Evolutionary conservation across 2,797 vertebrate species (phyloP).

Genomic region (Melanotaenia parkinsoni): DNA sequence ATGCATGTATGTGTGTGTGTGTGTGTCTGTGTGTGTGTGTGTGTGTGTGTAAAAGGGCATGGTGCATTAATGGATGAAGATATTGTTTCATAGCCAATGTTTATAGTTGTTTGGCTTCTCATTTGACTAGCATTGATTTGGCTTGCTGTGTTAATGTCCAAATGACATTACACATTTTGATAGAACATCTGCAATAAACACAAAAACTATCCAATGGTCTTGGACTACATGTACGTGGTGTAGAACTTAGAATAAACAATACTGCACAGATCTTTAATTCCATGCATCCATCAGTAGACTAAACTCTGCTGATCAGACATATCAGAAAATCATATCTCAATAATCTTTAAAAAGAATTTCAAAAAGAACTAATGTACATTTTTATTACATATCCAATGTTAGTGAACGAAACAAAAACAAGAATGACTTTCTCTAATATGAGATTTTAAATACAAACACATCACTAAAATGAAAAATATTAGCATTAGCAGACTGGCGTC

Average conservation of each 20-base stretch:
- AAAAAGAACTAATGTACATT: neutral
- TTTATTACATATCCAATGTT: neutral
- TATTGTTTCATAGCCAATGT: slow-evolving; percentile 58
- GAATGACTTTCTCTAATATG: neutral
- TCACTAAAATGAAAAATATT: neutral
- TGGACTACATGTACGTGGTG: neutral
- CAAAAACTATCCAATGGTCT: slow-evolving; percentile 22
- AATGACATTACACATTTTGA: slow-evolving; percentile 24
- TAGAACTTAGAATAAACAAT: slow-evolving; percentile 17
- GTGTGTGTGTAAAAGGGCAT: slow-evolving; percentile 24
- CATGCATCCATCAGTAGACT: neutral
- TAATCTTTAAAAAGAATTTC: neutral
- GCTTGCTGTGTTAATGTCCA: slow-evolving; percentile 26
- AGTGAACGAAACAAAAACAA: neutral
- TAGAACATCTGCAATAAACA: slow-evolving; percentile 33
- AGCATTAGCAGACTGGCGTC: neutral
- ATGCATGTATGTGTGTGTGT: neutral
- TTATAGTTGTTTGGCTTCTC: slow-evolving; percentile 52
- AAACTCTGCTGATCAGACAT: neutral
- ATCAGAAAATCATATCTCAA: neutral
- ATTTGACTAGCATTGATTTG: slow-evolving; percentile 55
- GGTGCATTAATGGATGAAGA: slow-evolving; percentile 44
- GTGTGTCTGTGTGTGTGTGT: slow-evolving; percentile 29
- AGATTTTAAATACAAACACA: neutral
- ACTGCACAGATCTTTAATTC: slow-evolving; percentile 2